A percentile compares a stretch with the other conserved stretches of the same genome.
Evolutionary conservation across 2,888 invertebrate genomes (phyloP).

Genomic region (Adelphocoris suturalis): DNA sequence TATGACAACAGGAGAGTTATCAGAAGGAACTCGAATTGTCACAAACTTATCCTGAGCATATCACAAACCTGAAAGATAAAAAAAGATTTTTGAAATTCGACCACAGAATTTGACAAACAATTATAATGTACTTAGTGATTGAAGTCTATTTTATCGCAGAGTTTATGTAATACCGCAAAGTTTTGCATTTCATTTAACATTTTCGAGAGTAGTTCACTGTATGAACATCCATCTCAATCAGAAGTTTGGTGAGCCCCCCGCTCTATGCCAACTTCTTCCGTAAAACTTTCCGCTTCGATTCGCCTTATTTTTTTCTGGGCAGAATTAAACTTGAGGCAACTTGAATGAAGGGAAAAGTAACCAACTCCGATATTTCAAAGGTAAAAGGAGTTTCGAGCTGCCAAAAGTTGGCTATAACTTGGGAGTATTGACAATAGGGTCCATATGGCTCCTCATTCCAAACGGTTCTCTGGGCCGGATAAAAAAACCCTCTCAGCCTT

Average conservation of each 20-base stretch:
- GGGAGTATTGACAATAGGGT: conserved; percentile 10
- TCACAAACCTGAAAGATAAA: no score
- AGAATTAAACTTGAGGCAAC: conserved; percentile 34
- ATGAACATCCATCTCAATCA: conserved; percentile 24
- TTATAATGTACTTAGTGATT: no score
- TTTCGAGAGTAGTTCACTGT: background rate
- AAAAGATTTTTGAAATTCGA: no score
- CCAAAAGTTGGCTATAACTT: conserved; percentile 36
- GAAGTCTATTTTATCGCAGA: no score
- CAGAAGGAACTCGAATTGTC: no score
- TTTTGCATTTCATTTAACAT: background rate
- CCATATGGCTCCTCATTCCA: conserved; percentile 32
- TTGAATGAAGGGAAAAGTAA: conserved; percentile 35
- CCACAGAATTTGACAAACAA: no score
- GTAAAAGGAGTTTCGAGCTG: conserved; percentile 39
- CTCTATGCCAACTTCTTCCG: background rate
- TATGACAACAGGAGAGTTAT: no score
- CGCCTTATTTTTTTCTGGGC: conserved; percentile 15
- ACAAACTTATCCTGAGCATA: no score
- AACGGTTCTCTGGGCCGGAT: background rate
- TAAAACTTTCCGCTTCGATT: conserved; percentile 31
- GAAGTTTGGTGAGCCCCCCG: background rate
- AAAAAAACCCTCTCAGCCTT: background rate
- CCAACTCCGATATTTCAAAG: conserved; percentile 39
- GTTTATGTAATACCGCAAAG: no score